Evolutionary conservation across 2,888 invertebrate species (phyloP).

Genomic region (Cephus pygmeus): DNA sequence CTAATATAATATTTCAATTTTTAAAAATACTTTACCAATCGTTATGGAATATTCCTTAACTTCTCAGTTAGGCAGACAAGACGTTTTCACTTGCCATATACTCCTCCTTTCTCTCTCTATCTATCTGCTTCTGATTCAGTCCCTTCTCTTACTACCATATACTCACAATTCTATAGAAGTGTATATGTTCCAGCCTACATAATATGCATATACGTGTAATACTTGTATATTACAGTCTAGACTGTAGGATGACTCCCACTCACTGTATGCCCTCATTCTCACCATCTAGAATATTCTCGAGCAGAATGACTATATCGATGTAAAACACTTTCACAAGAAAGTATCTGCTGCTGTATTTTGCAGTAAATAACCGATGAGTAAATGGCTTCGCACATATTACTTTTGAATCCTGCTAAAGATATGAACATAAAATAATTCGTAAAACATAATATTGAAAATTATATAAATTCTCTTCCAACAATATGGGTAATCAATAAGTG

Average conservation of each 20-base stretch:
- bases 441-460: not conserved
- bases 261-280: constrained; percentile 25
- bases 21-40: not conserved
- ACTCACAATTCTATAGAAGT: not conserved
- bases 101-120: not conserved
- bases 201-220: not conserved
- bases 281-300: constrained; percentile 23
- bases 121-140: not conserved
- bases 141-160: not conserved
- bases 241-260: constrained; percentile 15
- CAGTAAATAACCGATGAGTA: not conserved
- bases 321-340: constrained; percentile 38
- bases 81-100: not conserved
- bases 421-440: not conserved
- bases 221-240: not conserved
- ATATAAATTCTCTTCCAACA: not conserved
- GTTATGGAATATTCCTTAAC: not conserved
- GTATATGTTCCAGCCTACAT: not conserved
- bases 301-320: constrained; percentile 11
- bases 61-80: not conserved
- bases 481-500: not conserved
- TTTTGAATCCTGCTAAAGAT: not conserved
- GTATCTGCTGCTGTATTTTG: constrained; percentile 13
- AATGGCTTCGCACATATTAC: not conserved
- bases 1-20: not conserved